Evolutionary conservation across 2,113 vertebrate genomes (phyloP).

Genomic region (Bucco capensis): DNA sequence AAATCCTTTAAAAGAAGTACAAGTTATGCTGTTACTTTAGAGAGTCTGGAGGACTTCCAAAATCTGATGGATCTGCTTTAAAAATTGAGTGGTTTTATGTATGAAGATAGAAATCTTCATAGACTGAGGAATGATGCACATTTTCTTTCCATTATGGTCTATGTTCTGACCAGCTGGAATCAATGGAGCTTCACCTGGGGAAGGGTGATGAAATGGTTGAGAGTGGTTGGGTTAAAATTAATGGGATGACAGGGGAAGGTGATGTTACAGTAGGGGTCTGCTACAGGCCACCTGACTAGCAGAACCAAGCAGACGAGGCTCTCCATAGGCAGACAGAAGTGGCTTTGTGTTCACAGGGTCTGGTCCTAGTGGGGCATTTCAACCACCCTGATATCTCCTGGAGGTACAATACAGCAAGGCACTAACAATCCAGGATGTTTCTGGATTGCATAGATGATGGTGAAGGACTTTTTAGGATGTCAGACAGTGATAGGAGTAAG

Average conservation of each 20-base stretch:
- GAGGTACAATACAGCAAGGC: too few species aligned
- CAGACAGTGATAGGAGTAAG: too few species aligned
- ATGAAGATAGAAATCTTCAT: neutral
- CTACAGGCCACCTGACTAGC: too few species aligned
- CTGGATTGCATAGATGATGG: neutral
- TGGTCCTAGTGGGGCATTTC: neutral
- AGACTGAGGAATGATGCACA: neutral
- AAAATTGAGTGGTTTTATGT: neutral
- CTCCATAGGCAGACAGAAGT: too few species aligned
- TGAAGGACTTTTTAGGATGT: too few species aligned
- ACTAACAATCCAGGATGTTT: neutral
- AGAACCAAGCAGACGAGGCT: too few species aligned
- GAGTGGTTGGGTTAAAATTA: too few species aligned
- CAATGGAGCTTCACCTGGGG: too few species aligned
- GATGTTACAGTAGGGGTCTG: too few species aligned
- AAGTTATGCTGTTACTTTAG: neutral
- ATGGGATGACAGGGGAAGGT: too few species aligned
- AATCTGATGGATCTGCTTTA: neutral
- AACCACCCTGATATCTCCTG: neutral
- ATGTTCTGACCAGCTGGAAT: too few species aligned
- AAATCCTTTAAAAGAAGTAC: neutral
- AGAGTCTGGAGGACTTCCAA: neutral
- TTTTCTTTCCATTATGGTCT: neutral
- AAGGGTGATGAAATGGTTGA: too few species aligned
- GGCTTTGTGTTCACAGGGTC: neutral